Evolutionary conservation across 2,888 invertebrate genomes (phyloP).

Genomic region (Microctonus aethiopoides): DNA sequence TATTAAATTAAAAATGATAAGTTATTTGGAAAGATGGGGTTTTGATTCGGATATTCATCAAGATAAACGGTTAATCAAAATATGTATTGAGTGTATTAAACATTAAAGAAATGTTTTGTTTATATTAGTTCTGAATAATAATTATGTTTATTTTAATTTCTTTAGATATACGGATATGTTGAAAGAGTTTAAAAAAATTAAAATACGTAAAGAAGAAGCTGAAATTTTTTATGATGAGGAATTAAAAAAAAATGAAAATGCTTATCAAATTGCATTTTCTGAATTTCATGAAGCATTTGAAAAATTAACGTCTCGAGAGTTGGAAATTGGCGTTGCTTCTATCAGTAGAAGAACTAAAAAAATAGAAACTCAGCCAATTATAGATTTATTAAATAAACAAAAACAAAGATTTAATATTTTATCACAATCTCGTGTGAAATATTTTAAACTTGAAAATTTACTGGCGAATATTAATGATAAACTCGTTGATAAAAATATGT

Average conservation of each 20-base stretch:
- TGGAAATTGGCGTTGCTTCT: conserved; percentile 31
- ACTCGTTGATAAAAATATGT: conserved; percentile 30
- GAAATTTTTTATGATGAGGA: conserved; percentile 18
- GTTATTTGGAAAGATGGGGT: conserved; percentile 39
- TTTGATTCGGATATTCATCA: conserved; percentile 8
- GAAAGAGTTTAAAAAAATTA: conserved; percentile 37
- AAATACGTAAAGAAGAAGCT: conserved; percentile 23
- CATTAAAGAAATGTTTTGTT: too few relatives aligned
- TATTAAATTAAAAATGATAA: conserved; percentile 32
- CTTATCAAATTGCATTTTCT: conserved; percentile 16
- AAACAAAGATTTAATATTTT: conserved; percentile 29
- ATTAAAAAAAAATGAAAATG: conserved; percentile 11
- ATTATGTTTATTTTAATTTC: too few relatives aligned
- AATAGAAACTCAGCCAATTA: not conserved
- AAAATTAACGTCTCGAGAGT: conserved; percentile 31
- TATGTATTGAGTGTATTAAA: not conserved
- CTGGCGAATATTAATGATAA: conserved; percentile 27
- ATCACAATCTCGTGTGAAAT: conserved; percentile 34
- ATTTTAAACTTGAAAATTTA: conserved; percentile 34
- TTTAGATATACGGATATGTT: conserved; percentile 41
- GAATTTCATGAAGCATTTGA: conserved; percentile 32
- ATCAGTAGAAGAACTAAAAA: conserved; percentile 20
- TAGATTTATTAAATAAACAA: conserved; percentile 36
- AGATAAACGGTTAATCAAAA: conserved; percentile 26
- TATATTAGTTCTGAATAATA: too few relatives aligned